Base-by-base conservation (phyloP, 2,113 vertebrate genomes). In the Grallaria varia region DNA sequence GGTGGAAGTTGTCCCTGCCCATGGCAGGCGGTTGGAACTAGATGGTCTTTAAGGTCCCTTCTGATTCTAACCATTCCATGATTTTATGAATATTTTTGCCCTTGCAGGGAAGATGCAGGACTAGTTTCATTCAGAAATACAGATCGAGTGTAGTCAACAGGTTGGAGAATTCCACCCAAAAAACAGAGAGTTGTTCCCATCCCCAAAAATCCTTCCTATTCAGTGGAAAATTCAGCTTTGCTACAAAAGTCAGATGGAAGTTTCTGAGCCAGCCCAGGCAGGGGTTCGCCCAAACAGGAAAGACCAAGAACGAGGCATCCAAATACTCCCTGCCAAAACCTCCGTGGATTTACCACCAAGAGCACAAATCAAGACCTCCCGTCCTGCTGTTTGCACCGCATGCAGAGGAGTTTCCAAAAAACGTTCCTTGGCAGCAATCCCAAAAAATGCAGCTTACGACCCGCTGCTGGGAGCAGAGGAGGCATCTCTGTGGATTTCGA, bases 291-390 rank as follows among this genome's bases (percentile, higher is more conserved):
- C 60, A 45, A 78, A 31, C 1, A 5, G 58, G 76, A 74, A 74
- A 83, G 71, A 85, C 59, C 68, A 88, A 68, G 79, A 69, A 53
- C 3, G 37, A 96, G 42, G 79, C 93, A 86, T 87, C 74, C 19
- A 64, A 84, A 59, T 68, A 78, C 0, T 0, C 49, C 63, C 66
- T 81, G 93, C 91, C 93, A 93, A 96, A 92, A 74, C 77, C 89
- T 87, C 69, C 17, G 69, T 44, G 93, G 76, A 87, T 96, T 93
- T 67, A 94, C 59, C 93, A 95, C 35, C 77, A 64, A 2, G 28
- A 86, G 73, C 47, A 95, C 89, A 87, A 23, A 84, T 25, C 69
- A 28, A 95, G 83, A 89, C 80, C 91, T 95, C 73, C 89, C 20
- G n/a, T 68, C 92, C 84, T 67, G 89, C 80, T 74, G 81, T 14